Percentiles rank a stretch among this genome's conserved stretches.
These are phyloP conservation scores for Oplegnathus fasciatus DNA, from an alignment of 2,113 vertebrate species.

Conservation along the genomic window DNA sequence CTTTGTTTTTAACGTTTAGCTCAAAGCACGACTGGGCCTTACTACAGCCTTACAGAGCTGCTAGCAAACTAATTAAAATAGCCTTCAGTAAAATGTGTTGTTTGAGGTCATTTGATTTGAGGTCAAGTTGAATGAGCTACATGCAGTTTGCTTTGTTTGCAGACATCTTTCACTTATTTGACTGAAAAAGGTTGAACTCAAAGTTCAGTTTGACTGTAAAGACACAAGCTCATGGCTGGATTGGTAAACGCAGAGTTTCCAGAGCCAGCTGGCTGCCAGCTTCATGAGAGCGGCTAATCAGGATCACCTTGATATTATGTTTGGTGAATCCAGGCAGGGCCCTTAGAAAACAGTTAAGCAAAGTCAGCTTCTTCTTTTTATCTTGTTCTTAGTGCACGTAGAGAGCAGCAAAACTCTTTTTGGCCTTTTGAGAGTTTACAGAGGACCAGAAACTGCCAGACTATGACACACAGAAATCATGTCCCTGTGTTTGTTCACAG, in stretches of 20 bases:
- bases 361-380: not conserved
- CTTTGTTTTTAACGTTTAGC: not conserved
- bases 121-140: not conserved
- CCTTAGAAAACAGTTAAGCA: no score
- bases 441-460: not conserved
- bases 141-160: not conserved
- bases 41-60: no score
- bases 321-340: no score
- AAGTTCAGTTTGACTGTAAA: no score
- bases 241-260: no score
- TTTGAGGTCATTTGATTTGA: not conserved
- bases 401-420: not conserved
- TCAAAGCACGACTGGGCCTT: no score
- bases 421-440: not conserved
- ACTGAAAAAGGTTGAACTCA: no score
- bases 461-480: not conserved
- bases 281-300: no score
- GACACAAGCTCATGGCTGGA: no score
- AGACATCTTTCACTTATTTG: not conserved
- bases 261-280: no score
- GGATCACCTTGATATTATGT: not conserved
- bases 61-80: no score
- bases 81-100: no score
- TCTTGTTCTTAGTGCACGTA: not conserved
- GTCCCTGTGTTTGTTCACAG: not conserved